Conservation (phyloP, 2,113 vertebrate genomes). For the Notiomystis cincta region DNA sequence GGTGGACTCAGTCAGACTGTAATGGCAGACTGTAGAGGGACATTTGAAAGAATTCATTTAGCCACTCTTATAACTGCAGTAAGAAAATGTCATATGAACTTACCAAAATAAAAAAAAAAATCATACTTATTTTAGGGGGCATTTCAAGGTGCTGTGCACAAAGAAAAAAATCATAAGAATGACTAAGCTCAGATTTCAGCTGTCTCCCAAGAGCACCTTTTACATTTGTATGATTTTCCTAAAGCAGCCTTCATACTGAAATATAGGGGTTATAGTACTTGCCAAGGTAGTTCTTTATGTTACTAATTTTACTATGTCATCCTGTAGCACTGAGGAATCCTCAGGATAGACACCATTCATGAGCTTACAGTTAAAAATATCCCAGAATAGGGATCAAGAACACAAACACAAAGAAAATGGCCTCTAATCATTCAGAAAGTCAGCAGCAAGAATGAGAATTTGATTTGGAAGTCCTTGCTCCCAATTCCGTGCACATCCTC, state of each 20-base stretch:
- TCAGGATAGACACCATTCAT: neutral
- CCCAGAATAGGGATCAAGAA: neutral
- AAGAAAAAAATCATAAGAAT: neutral
- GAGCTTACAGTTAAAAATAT: neutral
- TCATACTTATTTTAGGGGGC: neutral
- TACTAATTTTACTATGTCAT: neutral
- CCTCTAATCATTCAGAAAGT: neutral
- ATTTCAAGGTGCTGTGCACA: neutral
- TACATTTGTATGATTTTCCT: neutral
- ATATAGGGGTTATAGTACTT: neutral
- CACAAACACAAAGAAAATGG: neutral
- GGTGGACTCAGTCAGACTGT: neutral
- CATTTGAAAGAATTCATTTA: neutral
- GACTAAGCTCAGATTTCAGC: neutral
- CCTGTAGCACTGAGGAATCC: neutral
- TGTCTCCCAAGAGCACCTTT: neutral
- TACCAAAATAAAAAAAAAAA: neutral
- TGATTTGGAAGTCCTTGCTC: neutral
- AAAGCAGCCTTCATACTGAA: neutral
- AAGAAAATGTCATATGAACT: neutral
- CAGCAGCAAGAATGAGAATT: neutral
- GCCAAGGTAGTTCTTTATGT: neutral
- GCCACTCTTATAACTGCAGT: neutral
- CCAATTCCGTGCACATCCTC: accelerated
- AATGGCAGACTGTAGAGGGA: neutral